These are phyloP conservation scores for Nebria salina DNA, from an alignment of 2,888 invertebrate species.

Conservation along the genomic window DNA sequence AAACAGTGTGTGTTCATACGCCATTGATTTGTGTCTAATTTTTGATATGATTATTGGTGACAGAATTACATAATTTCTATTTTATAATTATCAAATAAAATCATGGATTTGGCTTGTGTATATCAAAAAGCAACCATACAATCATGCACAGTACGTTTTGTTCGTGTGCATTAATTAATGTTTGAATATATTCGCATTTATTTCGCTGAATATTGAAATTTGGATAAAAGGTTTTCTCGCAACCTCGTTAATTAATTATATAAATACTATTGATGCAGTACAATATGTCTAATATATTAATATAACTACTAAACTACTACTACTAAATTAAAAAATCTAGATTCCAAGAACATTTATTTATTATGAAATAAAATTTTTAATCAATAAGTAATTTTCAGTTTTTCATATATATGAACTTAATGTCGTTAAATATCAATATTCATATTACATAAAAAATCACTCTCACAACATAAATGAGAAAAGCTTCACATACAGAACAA, in stretches of 20 bases:
- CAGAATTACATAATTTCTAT: not conserved
- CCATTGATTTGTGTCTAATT: not conserved
- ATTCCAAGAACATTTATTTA: too few relatives aligned
- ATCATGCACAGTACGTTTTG: not conserved
- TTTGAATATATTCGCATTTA: not conserved
- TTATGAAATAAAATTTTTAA: too few relatives aligned
- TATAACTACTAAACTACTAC: too few relatives aligned
- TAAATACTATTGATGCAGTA: too few relatives aligned
- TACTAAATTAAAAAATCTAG: too few relatives aligned
- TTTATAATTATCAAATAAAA: not conserved
- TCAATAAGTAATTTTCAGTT: too few relatives aligned
- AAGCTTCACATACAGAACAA: not conserved
- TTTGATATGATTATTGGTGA: not conserved
- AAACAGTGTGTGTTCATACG: not conserved
- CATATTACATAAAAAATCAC: not conserved
- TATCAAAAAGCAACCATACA: not conserved
- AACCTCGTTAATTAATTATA: too few relatives aligned
- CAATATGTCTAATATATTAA: too few relatives aligned
- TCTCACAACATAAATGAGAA: not conserved
- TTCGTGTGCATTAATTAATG: not conserved
- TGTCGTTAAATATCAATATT: too few relatives aligned
- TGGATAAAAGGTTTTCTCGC: not conserved
- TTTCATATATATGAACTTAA: too few relatives aligned
- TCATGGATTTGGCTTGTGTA: not conserved
- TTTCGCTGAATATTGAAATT: not conserved